Evolutionary conservation across 2,888 invertebrate species (phyloP), one percentile per base, ranked within the genome.

Genomic region (Caenorhabditis sp.): DNA sequence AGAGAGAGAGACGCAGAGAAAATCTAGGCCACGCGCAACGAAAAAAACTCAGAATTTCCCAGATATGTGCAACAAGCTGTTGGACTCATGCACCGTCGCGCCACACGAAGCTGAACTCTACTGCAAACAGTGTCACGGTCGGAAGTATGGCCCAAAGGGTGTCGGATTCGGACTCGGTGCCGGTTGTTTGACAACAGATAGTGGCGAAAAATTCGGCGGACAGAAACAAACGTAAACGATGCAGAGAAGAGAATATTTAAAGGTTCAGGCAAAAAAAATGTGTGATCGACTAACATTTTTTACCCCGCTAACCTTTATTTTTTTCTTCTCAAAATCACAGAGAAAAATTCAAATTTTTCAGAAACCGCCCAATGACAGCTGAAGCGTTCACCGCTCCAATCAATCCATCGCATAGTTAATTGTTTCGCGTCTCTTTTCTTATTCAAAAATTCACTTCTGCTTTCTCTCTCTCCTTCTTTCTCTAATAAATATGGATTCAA

Each of bases 131-230:
- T 97, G 97, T 90, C 96, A 97, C 89, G 95, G 95, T 87, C 95
- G 95, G 90, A 95, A 94, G 89, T 96, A 93, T 93, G 97, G 96
- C 85, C 96, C 96, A 63, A 96, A 96, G 89, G 75, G 95, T 86
- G 96, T 96, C 91, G 97, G 97, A 87, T 97, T 96, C 90, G 97
- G 97, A 84, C 94, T 95, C 88, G 97, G 97, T 87, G 97, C 97
- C 88, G 97, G 97, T 83, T 94, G 94, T 90, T 92, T 97, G 88
- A 94, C 94, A 90, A 97, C 94, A 94, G 96, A 97, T 91, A 90
- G 92, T 89, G 96, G 96, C 84, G 92, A 93, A 79, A 95, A 95
- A 89, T 92, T 96, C 88, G 92, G 93, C 21, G 74, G 74, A 74
- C 49, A 49, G 17, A 67, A 69, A 51, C 58, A 66, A 62, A 63